Percentiles rank a stretch among this genome's conserved stretches.
Conservation (phyloP, 2,113 vertebrate species). For the Catharus minimus region DNA sequence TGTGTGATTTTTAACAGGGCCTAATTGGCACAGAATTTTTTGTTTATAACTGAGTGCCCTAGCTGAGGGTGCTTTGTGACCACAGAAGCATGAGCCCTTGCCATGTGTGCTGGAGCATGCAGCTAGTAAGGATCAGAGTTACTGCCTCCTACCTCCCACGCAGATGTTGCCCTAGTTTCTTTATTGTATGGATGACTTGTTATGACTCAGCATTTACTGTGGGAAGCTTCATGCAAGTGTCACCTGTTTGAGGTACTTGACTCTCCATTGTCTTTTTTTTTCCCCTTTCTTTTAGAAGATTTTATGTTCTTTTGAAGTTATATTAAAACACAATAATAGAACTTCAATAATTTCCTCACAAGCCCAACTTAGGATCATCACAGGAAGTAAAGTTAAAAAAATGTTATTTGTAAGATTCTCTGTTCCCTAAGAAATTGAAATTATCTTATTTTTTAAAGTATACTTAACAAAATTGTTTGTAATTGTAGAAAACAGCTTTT, state of each 20-base stretch:
- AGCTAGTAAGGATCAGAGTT: neutral
- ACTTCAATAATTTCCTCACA: neutral
- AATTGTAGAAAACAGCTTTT: neutral
- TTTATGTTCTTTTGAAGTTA: neutral
- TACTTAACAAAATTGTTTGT: neutral
- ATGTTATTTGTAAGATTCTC: neutral
- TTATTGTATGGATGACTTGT: neutral
- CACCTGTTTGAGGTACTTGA: neutral
- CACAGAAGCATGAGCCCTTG: rapidly evolving
- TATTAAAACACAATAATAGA: neutral
- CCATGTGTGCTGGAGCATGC: neutral
- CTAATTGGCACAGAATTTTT: neutral
- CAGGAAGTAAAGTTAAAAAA: neutral
- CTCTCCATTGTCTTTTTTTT: neutral
- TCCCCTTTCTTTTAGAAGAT: neutral
- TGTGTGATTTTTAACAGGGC: neutral
- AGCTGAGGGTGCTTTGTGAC: neutral
- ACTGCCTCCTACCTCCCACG: neutral
- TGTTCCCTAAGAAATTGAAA: neutral
- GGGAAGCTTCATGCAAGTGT: neutral
- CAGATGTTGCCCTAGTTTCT: neutral
- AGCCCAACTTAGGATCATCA: neutral
- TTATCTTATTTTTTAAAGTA: neutral
- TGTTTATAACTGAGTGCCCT: neutral
- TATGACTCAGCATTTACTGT: neutral